Conservation (phyloP, 2,113 vertebrate species). For the Rhinolophus ferrumequinum region DNA sequence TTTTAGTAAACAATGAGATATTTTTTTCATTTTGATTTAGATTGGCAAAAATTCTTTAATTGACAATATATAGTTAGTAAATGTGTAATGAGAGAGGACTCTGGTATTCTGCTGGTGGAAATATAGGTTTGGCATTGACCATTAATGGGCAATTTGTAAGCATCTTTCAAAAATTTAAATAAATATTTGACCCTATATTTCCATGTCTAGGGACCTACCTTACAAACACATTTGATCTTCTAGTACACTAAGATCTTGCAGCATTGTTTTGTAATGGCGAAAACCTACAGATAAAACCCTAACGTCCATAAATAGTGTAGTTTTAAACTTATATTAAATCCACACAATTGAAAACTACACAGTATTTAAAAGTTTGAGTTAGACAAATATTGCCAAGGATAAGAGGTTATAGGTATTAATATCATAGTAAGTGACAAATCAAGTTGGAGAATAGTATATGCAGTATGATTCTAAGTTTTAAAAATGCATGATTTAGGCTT, state of each 20-base stretch:
- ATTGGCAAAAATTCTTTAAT: background rate
- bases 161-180: slow-evolving; percentile 17
- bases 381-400: background rate
- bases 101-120: background rate
- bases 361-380: slow-evolving; percentile 25
- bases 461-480: background rate
- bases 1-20: background rate
- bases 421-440: background rate
- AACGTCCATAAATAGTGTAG: background rate
- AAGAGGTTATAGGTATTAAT: background rate
- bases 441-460: background rate
- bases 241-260: background rate
- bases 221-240: background rate
- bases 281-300: background rate
- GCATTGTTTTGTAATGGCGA: background rate
- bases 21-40: slow-evolving; percentile 3
- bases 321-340: slow-evolving; percentile 14
- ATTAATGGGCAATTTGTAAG: background rate
- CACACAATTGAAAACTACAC: background rate
- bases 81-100: background rate
- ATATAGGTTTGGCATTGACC: background rate
- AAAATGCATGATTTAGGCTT: background rate
- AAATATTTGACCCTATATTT: background rate
- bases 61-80: background rate
- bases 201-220: background rate